Evolutionary conservation across 2,888 invertebrate species (phyloP).

Genomic region (Scrobipalpa atriplicella): DNA sequence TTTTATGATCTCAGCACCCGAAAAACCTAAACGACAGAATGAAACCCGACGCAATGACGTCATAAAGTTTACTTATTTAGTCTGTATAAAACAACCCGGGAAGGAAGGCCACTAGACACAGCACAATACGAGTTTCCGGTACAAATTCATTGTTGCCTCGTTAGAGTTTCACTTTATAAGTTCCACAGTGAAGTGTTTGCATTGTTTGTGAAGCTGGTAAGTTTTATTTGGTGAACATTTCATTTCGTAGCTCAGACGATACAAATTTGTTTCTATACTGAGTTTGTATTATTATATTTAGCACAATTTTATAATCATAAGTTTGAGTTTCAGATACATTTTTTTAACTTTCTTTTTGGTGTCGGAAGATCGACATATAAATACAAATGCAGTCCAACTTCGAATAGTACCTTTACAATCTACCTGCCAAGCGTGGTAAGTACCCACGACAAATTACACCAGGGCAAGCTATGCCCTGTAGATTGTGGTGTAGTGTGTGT

Average conservation of each 20-base stretch:
- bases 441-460: no score
- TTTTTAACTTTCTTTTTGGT: no score
- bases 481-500: no score
- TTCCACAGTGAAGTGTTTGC: neutral
- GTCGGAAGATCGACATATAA: no score
- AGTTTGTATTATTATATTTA: neutral
- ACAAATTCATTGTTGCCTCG: conserved; percentile 3
- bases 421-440: no score
- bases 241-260: neutral
- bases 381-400: no score
- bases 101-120: conserved; percentile 13
- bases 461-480: no score
- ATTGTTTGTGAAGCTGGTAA: neutral
- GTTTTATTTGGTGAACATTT: neutral
- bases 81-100: conserved; percentile 2
- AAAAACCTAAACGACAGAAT: neutral
- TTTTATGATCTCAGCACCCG: neutral
- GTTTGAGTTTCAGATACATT: no score
- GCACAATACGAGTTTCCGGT: conserved; percentile 5
- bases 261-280: neutral
- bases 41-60: neutral
- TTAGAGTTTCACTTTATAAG: conserved; percentile 10
- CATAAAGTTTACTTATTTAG: neutral
- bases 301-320: no score
- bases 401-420: no score